A percentile compares a stretch with the other conserved stretches of the same genome.
These are phyloP conservation scores for Rhizomys pruinosus DNA, from an alignment of 2,113 vertebrate genomes.

Conservation along the genomic window DNA sequence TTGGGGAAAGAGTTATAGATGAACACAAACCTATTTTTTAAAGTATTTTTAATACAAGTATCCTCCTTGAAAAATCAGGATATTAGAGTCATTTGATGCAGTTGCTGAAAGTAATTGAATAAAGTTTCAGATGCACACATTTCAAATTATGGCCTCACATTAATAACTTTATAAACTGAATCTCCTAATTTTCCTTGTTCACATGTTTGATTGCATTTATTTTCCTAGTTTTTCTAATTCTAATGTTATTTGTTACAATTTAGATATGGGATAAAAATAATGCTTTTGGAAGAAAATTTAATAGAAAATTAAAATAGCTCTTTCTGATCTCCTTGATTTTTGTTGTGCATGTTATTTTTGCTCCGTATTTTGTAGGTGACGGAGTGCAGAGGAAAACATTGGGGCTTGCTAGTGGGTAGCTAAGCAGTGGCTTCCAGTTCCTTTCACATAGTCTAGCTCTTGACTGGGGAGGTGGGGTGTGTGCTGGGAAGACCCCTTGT, in stretches of 20 bases:
- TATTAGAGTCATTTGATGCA: constrained; percentile 40
- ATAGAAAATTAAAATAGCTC: constrained; percentile 86
- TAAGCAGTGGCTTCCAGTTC: not conserved
- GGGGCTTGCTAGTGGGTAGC: not conserved
- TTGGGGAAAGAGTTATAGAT: constrained; percentile 25
- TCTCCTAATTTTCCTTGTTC: constrained; percentile 50
- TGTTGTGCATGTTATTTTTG: constrained; percentile 65
- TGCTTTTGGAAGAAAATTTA: constrained; percentile 82
- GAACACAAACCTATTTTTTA: constrained; percentile 66
- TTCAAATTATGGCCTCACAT: constrained; percentile 61
- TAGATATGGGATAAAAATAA: constrained; percentile 73
- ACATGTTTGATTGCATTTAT: constrained; percentile 61
- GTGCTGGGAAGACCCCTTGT: not conserved
- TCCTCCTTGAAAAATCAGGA: constrained; percentile 58
- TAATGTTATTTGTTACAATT: constrained; percentile 76
- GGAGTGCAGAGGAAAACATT: not conserved
- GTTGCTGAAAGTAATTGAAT: constrained; percentile 59
- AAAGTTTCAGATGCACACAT: constrained; percentile 68
- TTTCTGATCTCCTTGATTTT: constrained; percentile 74
- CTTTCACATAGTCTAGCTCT: not conserved
- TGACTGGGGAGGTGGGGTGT: not conserved
- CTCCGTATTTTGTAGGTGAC: constrained; percentile 21
- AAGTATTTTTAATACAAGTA: constrained; percentile 58
- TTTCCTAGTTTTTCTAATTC: constrained; percentile 72
- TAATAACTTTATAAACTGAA: constrained; percentile 42